Conservation (phyloP, 2,797 vertebrate species). For the Molossus molossus region DNA sequence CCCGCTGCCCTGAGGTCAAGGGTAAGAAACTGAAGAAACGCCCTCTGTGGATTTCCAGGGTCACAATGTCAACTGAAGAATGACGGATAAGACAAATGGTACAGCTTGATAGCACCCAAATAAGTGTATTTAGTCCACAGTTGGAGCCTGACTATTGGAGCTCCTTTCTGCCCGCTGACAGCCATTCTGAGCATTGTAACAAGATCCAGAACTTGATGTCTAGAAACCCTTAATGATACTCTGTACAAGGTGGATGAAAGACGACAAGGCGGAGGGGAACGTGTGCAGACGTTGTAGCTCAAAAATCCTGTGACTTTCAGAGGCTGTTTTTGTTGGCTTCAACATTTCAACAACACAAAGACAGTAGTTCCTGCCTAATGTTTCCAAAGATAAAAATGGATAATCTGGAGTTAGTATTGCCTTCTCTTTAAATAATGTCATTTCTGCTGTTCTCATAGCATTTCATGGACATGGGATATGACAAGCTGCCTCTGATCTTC, state of each 20-base stretch:
- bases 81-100: slow-evolving; percentile 4
- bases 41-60: slow-evolving; percentile 70
- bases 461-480: neutral
- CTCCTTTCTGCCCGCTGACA: slow-evolving; percentile 18
- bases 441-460: neutral
- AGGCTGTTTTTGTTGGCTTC: slow-evolving; percentile 7
- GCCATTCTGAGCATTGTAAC: slow-evolving; percentile 56
- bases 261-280: neutral
- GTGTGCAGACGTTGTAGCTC: neutral
- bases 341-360: neutral
- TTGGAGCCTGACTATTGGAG: neutral
- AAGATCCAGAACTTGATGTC: slow-evolving; percentile 59
- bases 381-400: neutral
- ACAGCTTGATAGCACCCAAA: slow-evolving; percentile 11
- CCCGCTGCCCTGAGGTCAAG: neutral
- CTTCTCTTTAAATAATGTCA: neutral
- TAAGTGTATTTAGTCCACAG: neutral
- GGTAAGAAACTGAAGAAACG: neutral
- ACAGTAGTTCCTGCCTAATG: neutral
- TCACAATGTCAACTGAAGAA: slow-evolving; percentile 69
- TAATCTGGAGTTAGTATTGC: neutral
- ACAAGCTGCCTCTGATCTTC: neutral
- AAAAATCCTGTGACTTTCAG: neutral
- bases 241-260: slow-evolving; percentile 34
- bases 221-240: slow-evolving; percentile 34